Evolutionary conservation across 2,797 vertebrate species (phyloP).

Genomic region (Pseudomugil tenellus): DNA sequence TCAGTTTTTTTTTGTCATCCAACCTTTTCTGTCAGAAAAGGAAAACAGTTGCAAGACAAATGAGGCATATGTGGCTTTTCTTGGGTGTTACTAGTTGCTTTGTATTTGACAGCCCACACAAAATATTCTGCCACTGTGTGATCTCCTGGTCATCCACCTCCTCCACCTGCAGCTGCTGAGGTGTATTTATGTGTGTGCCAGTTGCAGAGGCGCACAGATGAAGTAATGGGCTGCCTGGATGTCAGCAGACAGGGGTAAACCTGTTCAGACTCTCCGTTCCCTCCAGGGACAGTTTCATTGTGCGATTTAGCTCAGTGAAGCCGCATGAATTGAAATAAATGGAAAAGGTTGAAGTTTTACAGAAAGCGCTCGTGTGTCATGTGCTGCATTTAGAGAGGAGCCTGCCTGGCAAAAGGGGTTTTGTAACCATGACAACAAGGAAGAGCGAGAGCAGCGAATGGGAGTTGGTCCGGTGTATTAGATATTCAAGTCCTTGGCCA

Average conservation of each 20-base stretch:
- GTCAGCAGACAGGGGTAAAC: slow-evolving; percentile 56
- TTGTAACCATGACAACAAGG: slow-evolving; percentile 77
- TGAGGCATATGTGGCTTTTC: slow-evolving; percentile 6
- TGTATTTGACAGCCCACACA: slow-evolving; percentile 39
- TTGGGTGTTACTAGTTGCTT: slow-evolving; percentile 12
- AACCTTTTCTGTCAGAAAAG: slow-evolving; percentile 28
- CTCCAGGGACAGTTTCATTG: slow-evolving; percentile 42
- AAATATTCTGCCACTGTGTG: slow-evolving; percentile 26
- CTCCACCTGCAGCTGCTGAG: slow-evolving; percentile 29
- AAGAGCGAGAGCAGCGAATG: slow-evolving; percentile 54
- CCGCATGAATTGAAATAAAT: slow-evolving; percentile 35
- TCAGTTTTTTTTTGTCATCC: too few relatives aligned
- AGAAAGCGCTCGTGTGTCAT: slow-evolving; percentile 46
- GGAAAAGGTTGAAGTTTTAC: slow-evolving; percentile 53
- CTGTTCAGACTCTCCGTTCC: slow-evolving; percentile 53
- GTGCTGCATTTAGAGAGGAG: slow-evolving; percentile 49
- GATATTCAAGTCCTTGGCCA: slow-evolving; percentile 44
- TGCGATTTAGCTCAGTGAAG: slow-evolving; percentile 32
- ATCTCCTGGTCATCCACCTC: slow-evolving; percentile 31
- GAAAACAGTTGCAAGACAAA: slow-evolving; percentile 29
- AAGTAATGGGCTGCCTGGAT: slow-evolving; percentile 52
- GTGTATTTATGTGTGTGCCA: slow-evolving; percentile 12
- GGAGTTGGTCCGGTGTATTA: slow-evolving; percentile 36
- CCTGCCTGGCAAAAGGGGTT: slow-evolving; percentile 36
- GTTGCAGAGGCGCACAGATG: slow-evolving; percentile 12